These are phyloP conservation scores for Sebastes jordani DNA, from an alignment of 2,797 vertebrate species.

Conservation along the genomic window DNA sequence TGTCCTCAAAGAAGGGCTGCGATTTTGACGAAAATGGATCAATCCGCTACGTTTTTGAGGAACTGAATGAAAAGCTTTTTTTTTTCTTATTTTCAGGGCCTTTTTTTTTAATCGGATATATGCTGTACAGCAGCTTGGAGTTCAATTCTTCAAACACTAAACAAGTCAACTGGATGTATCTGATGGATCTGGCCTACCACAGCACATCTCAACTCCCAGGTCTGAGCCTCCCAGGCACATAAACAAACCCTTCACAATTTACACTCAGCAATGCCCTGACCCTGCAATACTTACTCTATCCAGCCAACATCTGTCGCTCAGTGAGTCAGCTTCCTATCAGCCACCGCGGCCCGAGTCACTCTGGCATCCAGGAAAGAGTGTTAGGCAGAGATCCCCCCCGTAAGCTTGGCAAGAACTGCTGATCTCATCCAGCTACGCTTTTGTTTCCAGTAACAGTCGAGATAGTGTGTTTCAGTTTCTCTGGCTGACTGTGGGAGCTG, in stretches of 20 bases:
- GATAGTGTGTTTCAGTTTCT: constrained; percentile 58
- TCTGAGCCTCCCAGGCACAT: constrained; percentile 25
- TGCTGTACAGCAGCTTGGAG: neutral
- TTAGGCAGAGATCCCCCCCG: constrained; percentile 50
- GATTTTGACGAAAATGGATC: neutral
- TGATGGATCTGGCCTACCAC: neutral
- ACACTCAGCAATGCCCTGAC: constrained; percentile 42
- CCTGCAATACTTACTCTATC: constrained; percentile 42
- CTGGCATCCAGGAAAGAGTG: constrained; percentile 73
- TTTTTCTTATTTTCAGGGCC: neutral
- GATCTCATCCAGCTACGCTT: constrained; percentile 69
- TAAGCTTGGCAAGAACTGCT: constrained; percentile 71
- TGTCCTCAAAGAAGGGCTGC: neutral
- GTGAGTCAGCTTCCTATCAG: constrained; percentile 74
- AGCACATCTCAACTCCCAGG: constrained; percentile 11
- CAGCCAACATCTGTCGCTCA: constrained; percentile 56
- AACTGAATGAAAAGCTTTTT: too few relatives aligned
- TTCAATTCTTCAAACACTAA: neutral
- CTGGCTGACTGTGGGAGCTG: constrained; percentile 23
- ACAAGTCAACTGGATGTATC: neutral
- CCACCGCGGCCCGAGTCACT: constrained; percentile 51
- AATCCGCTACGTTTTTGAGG: neutral
- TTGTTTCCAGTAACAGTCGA: constrained; percentile 71
- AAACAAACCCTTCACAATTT: constrained; percentile 49
- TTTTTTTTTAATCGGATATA: neutral